These are phyloP conservation scores for Drosophila robusta DNA, from an alignment of 2,888 invertebrate species.

Conservation along the genomic window DNA sequence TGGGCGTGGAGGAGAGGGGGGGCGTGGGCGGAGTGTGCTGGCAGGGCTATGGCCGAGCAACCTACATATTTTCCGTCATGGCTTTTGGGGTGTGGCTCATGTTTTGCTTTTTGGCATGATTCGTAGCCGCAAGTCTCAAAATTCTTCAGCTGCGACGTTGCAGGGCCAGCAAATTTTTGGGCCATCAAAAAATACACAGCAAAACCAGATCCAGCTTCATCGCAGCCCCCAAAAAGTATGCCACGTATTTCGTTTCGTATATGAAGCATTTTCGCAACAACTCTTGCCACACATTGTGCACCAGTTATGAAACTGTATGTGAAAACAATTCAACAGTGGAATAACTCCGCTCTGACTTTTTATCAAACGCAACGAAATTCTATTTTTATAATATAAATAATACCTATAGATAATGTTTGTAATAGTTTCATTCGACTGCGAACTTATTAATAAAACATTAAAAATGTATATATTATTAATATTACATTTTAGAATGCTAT, in stretches of 20 bases:
- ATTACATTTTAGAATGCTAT: too few relatives aligned
- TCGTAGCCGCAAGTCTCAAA: constrained; percentile 74
- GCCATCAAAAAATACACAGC: constrained; percentile 12
- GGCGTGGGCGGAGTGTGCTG: constrained; percentile 7
- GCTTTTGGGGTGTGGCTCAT: constrained; percentile 51
- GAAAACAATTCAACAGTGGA: too few relatives aligned
- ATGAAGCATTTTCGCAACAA: constrained; percentile 38
- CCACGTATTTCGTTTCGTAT: constrained; percentile 55
- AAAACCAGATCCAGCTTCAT: constrained; percentile 29
- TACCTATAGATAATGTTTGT: background rate
- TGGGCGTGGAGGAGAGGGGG: background rate
- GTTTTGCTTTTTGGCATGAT: constrained; percentile 69
- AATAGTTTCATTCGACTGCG: background rate
- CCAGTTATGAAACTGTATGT: background rate
- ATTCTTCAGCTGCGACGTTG: constrained; percentile 60
- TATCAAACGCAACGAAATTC: too few relatives aligned
- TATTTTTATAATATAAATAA: too few relatives aligned
- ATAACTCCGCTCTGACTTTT: too few relatives aligned
- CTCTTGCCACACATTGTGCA: background rate
- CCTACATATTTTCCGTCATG: constrained; percentile 69
- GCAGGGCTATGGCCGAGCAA: constrained; percentile 45
- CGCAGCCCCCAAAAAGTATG: constrained; percentile 60
- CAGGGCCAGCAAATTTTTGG: constrained; percentile 40
- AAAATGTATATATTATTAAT: too few relatives aligned
- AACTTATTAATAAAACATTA: too few relatives aligned